Evolutionary conservation across 2,888 invertebrate genomes (phyloP).

Genomic region (Frankliniella intonsa): DNA sequence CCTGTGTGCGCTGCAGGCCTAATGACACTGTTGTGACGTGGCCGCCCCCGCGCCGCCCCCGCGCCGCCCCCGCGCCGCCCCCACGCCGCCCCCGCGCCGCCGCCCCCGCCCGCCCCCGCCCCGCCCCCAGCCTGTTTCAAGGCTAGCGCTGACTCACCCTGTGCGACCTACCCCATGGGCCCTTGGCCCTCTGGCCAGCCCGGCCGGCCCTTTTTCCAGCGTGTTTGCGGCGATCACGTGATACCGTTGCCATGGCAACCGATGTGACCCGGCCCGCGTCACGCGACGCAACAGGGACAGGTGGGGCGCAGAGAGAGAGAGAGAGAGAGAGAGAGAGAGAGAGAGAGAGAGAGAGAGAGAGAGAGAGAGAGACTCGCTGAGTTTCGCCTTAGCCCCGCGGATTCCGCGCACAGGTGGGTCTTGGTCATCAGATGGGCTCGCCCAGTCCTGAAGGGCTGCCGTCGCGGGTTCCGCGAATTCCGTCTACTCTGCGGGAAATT

Average conservation of each 20-base stretch:
- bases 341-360: no score
- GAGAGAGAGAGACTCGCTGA: no score
- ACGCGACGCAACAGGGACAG: neutral
- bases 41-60: no score
- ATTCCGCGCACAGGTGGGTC: neutral
- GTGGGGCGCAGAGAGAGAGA: neutral
- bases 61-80: no score
- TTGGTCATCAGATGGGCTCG: neutral
- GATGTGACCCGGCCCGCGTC: neutral
- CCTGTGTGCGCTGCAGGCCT: no score
- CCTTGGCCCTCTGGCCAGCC: neutral
- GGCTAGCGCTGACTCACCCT: neutral
- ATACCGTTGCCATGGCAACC: slow-evolving; percentile 4
- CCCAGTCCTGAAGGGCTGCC: neutral
- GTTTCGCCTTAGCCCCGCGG: no score
- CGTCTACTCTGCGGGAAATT: neutral
- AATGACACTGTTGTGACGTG: no score
- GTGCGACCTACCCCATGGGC: neutral
- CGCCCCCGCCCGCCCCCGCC: no score
- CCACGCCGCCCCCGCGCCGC: no score
- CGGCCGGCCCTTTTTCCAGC: neutral
- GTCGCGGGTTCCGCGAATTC: neutral
- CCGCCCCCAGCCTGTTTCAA: no score
- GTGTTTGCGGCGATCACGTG: neutral
- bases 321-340: no score